Base-by-base conservation (phyloP, 1,140 invertebrate genomes). In the Agrilus planipennis region DNA sequence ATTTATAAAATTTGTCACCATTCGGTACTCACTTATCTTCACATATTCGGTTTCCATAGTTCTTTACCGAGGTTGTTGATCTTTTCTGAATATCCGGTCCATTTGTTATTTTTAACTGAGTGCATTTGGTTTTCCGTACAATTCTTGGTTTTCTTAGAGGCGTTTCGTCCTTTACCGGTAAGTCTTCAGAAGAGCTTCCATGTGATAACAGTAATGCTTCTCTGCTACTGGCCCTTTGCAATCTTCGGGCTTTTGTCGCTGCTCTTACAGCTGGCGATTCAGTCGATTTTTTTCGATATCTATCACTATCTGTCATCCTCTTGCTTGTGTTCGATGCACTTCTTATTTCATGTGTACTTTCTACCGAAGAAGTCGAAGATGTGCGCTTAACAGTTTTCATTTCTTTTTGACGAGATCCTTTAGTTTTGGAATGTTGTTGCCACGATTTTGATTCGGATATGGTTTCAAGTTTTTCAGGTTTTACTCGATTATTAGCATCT, bases 121-220 rank as follows among this genome's bases (percentile, higher is more conserved):
- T 39, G 4, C 50, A 42, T 51, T 60, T 62, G 1, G 52, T 56
- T 44, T 58, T 57, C 31, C 52, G 50, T 6, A 57, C 41, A 23
- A 55, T 31, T 42, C 54, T 42, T 16, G 55, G 61, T 46, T 57
- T 64, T 34, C 59, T 50, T 35, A 42, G 39, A 17, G 54, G 54
- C 6, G 47, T 45, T 45, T 64, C 63, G 4, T 54, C 42, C 21
- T 59, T 59, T 3, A 52, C 48, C 5, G 57, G 46, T 11, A 68
- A 42, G 50, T 69, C 68, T 51, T 70, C 68, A 1, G 68, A 70
- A 10, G 67, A 69, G 54, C 65, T 67, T 12, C 62, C 63, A 29
- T 65, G 61, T 3, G 60, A 58, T 36, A 64, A 58, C 4, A 64
- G 45, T 18, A 65, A 44, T 7, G 64, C 60, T 46, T 70, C 68